A percentile compares a stretch with the other conserved stretches of the same genome.
Evolutionary conservation across 2,888 invertebrate species (phyloP).

Genomic region (Chalcis sispes): DNA sequence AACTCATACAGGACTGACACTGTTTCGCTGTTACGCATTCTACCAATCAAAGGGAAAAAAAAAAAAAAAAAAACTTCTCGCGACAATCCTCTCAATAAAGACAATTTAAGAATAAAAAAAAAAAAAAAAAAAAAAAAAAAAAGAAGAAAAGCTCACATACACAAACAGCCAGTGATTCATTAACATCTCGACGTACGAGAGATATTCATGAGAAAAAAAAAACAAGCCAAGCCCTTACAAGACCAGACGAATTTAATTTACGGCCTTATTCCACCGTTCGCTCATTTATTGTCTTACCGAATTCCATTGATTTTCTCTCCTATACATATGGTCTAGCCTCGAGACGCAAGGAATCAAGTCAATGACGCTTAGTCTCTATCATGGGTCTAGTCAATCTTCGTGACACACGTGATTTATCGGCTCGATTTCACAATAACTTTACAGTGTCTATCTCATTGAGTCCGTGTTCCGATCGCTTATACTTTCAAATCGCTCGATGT

Average conservation of each 20-base stretch:
- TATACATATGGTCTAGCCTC: too few species aligned
- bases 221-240: not conserved
- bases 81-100: constrained; percentile 18
- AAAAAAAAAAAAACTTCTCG: constrained; percentile 4
- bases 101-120: constrained; percentile 30
- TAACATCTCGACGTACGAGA: constrained; percentile 7
- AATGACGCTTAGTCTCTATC: not conserved
- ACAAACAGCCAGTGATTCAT: constrained; percentile 25
- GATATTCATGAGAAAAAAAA: not conserved
- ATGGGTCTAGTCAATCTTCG: constrained; percentile 29
- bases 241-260: constrained; percentile 21
- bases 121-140: too few species aligned
- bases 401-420: constrained; percentile 44
- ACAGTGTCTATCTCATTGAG: not conserved
- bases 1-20: too few species aligned
- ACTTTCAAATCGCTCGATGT: constrained; percentile 39
- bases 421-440: constrained; percentile 36
- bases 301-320: constrained; percentile 37
- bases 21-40: too few species aligned
- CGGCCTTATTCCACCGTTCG: constrained; percentile 22
- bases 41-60: too few species aligned
- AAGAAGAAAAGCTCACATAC: too few species aligned
- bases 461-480: not conserved
- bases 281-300: constrained; percentile 2
- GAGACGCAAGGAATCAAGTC: not conserved